Base-by-base conservation (phyloP, 1,140 invertebrate species). In the Zaprionus davidi region DNA sequence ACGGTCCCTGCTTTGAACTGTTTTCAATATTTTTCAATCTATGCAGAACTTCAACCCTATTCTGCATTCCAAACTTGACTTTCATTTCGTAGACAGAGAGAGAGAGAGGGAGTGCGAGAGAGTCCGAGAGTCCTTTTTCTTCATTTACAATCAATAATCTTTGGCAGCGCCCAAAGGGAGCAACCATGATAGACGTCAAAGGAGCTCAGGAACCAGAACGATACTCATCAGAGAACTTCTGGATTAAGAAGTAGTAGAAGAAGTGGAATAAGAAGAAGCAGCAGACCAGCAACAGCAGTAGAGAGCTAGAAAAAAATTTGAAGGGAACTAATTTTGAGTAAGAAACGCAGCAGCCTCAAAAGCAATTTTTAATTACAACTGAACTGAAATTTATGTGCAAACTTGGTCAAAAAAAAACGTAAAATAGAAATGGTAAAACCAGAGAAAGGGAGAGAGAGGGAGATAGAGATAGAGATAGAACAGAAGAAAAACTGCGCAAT, bases 281-380 rank as follows among this genome's bases (percentile, higher is more conserved):
- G 36, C 13, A 64, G 22, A 26, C 31, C 20, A 66, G 12, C 44
- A 56, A 53, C 7, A 31, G 9, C 3, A 49, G 46, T n/a, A 4
- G 44, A 49, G 44, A 49, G 20, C n/a, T 15, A 51, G 46, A 51
- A 51, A 51, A 20, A 51, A 51, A 51, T 51, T 20, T 36, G 46
- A 78, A 66, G 79, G 58, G 81, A 88, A 88, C 77, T 88, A 87
- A 83, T 88, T 87, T 81, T 83, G 58, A 78, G 68, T 78, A 72
- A 71, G 84, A 86, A 87, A 82, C 66, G 65, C 60, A 71, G 53
- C 65, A 70, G 69, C 34, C 80, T 81, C 75, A 85, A 88, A 84
- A 90, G 84, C 85, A 88, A 84, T 84, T 88, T 88, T 88, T 88
- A 88, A 88, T 88, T 90, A 90, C 84, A 88, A 90, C 75, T 81